phyloP scores from a whole-genome alignment of 2,113 vertebrate species.

The Campylomormyrus tamandua region DNA sequence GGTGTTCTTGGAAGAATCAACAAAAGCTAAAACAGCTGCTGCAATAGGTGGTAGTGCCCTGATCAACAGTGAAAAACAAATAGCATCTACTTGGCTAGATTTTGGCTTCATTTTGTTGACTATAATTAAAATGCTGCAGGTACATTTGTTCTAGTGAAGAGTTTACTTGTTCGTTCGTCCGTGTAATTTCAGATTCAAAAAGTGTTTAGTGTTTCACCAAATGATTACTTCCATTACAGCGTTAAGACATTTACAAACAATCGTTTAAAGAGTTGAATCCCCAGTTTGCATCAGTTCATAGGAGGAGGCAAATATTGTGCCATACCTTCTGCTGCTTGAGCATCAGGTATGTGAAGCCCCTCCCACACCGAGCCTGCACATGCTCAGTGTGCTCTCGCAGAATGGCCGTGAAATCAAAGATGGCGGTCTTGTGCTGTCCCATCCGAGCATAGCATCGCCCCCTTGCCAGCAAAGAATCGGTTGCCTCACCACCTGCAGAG shows the following conservation, averaged over 20 bases:
- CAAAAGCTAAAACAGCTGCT: not conserved
- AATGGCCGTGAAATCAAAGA: constrained; percentile 79
- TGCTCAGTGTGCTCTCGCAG: constrained; percentile 69
- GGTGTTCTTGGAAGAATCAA: not conserved
- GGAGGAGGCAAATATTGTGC: not conserved
- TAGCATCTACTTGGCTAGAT: not conserved
- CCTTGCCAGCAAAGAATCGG: constrained; percentile 73
- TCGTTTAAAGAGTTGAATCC: not conserved
- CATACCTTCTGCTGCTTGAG: constrained; percentile 80
- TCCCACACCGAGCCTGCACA: constrained; percentile 72
- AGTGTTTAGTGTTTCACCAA: not conserved
- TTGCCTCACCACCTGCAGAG: constrained; percentile 62
- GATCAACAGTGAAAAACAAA: not conserved
- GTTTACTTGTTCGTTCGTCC: not conserved
- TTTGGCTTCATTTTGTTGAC: not conserved
- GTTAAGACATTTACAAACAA: not conserved
- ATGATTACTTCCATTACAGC: not conserved
- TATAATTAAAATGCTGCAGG: not conserved
- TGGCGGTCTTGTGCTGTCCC: constrained; percentile 81
- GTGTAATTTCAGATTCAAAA: not conserved
- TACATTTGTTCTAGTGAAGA: not conserved
- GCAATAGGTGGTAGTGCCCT: not conserved
- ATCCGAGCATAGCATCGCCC: constrained; percentile 76
- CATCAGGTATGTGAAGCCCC: constrained; percentile 72
- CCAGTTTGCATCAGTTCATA: not conserved